Evolutionary conservation across 2,888 invertebrate species (phyloP).

Genomic region (Drosophila koepferae): DNA sequence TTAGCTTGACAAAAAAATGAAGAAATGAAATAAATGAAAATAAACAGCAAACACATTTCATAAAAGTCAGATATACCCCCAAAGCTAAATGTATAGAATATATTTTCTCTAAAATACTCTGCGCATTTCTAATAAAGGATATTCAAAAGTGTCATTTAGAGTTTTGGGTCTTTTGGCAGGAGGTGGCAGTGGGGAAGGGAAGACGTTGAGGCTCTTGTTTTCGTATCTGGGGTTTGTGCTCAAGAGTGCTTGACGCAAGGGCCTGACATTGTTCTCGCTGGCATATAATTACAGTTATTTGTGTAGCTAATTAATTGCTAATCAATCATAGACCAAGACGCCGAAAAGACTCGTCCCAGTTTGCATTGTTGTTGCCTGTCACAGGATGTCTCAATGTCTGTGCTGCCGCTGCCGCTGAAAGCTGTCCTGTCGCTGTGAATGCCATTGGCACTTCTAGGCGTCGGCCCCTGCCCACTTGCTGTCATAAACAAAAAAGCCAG

Average conservation of each 20-base stretch:
- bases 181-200: no score
- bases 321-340: conserved; percentile 81
- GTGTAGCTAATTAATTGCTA: conserved; percentile 85
- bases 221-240: conserved; percentile 13
- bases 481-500: conserved; percentile 74
- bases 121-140: conserved; percentile 10
- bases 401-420: conserved; percentile 20
- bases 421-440: conserved; percentile 29
- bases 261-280: conserved; percentile 66
- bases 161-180: neutral
- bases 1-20: no score
- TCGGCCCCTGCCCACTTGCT: conserved; percentile 46
- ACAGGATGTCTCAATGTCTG: conserved; percentile 70
- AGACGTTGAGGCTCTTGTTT: neutral
- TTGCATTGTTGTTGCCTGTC: conserved; percentile 59
- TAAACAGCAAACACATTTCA: neutral
- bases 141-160: conserved; percentile 34
- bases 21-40: no score
- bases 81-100: neutral
- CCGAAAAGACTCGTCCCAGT: conserved; percentile 48
- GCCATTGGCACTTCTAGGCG: conserved; percentile 72
- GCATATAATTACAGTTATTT: conserved; percentile 83
- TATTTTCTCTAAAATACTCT: neutral
- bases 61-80: neutral
- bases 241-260: conserved; percentile 57